Evolutionary conservation across 2,888 invertebrate genomes (phyloP), one percentile per base, ranked within the genome.

Genomic region (Cephus spinipes): DNA sequence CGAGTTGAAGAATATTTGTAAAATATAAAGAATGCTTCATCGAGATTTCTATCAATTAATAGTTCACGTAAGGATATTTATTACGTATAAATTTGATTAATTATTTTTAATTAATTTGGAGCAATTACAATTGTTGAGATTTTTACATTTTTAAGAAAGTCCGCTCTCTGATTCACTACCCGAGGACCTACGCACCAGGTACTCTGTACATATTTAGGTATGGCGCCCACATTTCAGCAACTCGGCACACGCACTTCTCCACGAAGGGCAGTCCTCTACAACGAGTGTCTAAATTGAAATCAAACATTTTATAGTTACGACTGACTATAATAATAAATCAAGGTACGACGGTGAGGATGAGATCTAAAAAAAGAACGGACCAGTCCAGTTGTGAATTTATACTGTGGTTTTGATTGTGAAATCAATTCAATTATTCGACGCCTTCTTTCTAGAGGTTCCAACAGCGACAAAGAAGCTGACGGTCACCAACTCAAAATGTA

Each of bases 141-240:
- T 23, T 6, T 55, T 0, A 55, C 9, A 9, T 9, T 55, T 55
- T 55, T 23, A 55, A 55, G 31, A 15, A 15, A 31, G 11, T 33
- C 32, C 71, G 31, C 32, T 31, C 31, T 78, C 78, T 78, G 76
- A 78, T 78, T 78, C 78, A 78, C 23, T 15, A 55, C 9, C 9
- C 6, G 73, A 73, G 78, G 78, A 75, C 78, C 76, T 76, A 78
- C 78, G 78, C 76, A 68, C 75, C 71, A 33, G 12, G 31, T 68
- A 68, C 78, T 78, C 31, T n/a, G 78, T 33, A 78, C 78, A 78
- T 78, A 78, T 78, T 78, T 78, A 78, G 78, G 75, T 78, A 76
- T 78, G 55, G 71, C 78, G 78, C 78, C 78, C 78, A 78, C 78
- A 75, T 71, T 32, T 55, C 1, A 55, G 9, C 23, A 55, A 9